phyloP scores from a whole-genome alignment of 2,113 vertebrate species.

The Gopherus evgoodei region DNA sequence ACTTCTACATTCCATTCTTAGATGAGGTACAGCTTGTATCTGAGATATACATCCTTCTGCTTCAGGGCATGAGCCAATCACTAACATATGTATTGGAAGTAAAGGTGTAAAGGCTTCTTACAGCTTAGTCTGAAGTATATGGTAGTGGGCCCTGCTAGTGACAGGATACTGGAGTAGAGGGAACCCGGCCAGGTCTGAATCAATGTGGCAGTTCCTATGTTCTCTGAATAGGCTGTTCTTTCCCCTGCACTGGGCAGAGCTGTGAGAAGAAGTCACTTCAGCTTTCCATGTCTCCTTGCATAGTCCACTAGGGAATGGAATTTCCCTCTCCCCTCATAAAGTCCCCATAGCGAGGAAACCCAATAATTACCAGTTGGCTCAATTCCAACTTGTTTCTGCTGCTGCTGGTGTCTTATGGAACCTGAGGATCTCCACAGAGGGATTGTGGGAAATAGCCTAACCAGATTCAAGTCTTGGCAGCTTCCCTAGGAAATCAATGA shows the following conservation, averaged over 20 bases:
- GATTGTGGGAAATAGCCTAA: fast-evolving
- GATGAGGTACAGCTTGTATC: neutral
- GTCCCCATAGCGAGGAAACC: neutral
- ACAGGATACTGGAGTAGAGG: neutral
- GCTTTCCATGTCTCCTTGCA: neutral
- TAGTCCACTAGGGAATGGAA: neutral
- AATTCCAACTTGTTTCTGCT: neutral
- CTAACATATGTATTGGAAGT: neutral
- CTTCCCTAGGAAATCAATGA: fast-evolving
- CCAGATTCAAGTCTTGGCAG: fast-evolving
- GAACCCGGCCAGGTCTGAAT: fast-evolving
- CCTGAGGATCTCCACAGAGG: neutral
- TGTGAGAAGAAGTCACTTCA: neutral
- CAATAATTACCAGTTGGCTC: fast-evolving
- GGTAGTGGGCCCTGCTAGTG: neutral
- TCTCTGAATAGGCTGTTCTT: neutral
- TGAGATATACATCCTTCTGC: neutral
- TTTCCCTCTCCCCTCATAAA: neutral
- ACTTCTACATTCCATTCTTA: neutral
- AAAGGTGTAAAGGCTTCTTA: neutral
- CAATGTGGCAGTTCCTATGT: fast-evolving
- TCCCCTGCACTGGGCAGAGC: neutral
- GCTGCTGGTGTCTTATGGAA: neutral
- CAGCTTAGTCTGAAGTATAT: neutral
- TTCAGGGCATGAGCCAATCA: neutral